Conservation (phyloP, 2,113 vertebrate species). For the Rhinolophus sinicus region DNA sequence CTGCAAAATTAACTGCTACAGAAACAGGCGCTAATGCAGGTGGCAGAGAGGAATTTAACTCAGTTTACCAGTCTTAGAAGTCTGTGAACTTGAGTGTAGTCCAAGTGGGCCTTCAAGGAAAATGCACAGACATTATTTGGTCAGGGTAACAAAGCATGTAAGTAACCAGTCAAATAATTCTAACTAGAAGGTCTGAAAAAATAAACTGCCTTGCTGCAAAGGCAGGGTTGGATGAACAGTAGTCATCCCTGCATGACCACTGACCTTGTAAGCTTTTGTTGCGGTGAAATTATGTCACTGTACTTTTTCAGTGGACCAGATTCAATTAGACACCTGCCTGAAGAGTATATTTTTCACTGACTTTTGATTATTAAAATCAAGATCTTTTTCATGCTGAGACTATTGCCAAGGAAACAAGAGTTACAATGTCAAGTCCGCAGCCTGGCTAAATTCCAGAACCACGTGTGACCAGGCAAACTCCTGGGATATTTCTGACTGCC, state of each 20-base stretch:
- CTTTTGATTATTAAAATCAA: conserved; percentile 46
- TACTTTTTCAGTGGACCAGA: conserved; percentile 40
- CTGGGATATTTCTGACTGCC: not conserved
- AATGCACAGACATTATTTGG: not conserved
- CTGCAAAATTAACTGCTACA: conserved; percentile 1
- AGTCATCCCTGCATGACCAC: not conserved
- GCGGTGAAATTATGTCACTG: conserved; percentile 46
- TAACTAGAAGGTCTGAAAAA: not conserved
- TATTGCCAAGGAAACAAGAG: not conserved
- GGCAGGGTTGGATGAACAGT: not conserved
- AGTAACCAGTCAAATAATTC: not conserved
- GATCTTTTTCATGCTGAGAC: conserved; percentile 27
- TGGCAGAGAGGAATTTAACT: not conserved
- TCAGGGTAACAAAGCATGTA: not conserved
- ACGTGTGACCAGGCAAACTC: not conserved
- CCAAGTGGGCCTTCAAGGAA: not conserved
- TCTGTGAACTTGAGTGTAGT: not conserved
- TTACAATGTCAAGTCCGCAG: not conserved
- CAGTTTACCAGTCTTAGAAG: not conserved
- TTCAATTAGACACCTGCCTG: conserved; percentile 62
- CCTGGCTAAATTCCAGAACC: not conserved
- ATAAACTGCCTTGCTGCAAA: not conserved
- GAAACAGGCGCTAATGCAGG: not conserved
- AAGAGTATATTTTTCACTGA: conserved; percentile 54
- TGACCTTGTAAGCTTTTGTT: conserved; percentile 47